Conservation (phyloP, 2,888 invertebrate genomes). For the Hymenopus coronatus region DNA sequence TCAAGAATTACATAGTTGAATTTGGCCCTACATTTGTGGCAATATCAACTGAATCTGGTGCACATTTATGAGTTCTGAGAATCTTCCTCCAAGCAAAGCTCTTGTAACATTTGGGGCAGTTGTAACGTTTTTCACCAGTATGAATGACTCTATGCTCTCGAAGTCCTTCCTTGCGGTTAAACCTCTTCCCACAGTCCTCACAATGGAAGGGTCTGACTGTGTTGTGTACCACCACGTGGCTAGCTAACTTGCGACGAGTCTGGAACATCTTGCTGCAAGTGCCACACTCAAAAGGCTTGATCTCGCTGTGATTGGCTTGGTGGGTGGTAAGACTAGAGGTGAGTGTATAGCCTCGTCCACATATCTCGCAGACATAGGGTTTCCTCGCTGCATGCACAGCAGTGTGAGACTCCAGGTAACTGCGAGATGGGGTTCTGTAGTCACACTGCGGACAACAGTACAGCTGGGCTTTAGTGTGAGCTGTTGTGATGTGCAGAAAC, state of each 20-base stretch:
- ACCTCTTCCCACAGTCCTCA: slow-evolving; percentile 4
- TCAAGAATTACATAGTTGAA: background rate
- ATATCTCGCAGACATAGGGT: slow-evolving; percentile 5
- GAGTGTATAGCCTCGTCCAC: background rate
- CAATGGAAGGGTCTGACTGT: background rate
- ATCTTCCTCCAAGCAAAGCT: slow-evolving; percentile 9
- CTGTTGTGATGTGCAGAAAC: background rate
- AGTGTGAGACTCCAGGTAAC: background rate
- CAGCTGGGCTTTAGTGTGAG: background rate
- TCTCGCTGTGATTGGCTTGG: background rate
- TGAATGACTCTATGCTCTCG: slow-evolving; percentile 3
- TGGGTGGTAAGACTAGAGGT: background rate
- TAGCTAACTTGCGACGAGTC: slow-evolving; percentile 5
- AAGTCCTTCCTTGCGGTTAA: background rate
- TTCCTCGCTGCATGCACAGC: background rate
- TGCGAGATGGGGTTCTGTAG: background rate
- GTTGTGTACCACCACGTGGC: background rate
- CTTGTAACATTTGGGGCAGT: background rate
- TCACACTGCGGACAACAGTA: background rate
- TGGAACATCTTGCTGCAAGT: slow-evolving; percentile 3
- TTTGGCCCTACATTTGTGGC: background rate
- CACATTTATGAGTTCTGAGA: slow-evolving; percentile 1
- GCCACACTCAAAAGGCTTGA: slow-evolving; percentile 1
- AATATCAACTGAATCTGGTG: background rate
- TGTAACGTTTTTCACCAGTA: background rate